These are phyloP conservation scores for Ochlodes sylvanus DNA, from an alignment of 2,888 invertebrate species.

Conservation along the genomic window DNA sequence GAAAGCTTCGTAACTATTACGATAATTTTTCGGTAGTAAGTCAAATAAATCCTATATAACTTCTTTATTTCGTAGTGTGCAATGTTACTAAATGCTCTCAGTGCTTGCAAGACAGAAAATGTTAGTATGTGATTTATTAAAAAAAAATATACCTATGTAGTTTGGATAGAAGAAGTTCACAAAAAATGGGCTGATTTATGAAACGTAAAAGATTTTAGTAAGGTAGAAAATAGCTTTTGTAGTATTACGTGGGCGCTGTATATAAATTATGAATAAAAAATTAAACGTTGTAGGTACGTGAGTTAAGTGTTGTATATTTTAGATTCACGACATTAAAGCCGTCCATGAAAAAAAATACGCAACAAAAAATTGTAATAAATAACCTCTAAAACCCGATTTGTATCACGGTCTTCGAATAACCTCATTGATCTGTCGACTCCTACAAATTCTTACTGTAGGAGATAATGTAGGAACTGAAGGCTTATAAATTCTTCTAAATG, in stretches of 20 bases:
- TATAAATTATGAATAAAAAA: neutral
- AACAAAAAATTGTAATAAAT: constrained; percentile 28
- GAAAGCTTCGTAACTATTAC: too few species aligned
- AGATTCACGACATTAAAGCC: constrained; percentile 3
- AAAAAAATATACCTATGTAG: too few species aligned
- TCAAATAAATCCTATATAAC: too few species aligned
- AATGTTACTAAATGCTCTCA: too few species aligned
- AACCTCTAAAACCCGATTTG: constrained; percentile 28
- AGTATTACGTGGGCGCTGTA: constrained; percentile 14
- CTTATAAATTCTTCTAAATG: constrained; percentile 22
- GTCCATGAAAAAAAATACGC: neutral
- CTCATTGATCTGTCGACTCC: neutral
- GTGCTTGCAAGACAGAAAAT: too few species aligned
- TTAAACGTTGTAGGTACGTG: constrained; percentile 3
- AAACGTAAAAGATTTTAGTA: neutral
- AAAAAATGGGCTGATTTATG: neutral
- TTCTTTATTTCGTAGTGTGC: too few species aligned
- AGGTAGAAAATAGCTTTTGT: neutral
- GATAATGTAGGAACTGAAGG: constrained; percentile 8
- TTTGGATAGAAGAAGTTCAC: neutral
- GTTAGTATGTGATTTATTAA: too few species aligned
- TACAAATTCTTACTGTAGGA: neutral
- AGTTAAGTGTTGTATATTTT: constrained; percentile 11
- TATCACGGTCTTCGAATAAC: constrained; percentile 1
- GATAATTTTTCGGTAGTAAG: too few species aligned